phyloP scores from a whole-genome alignment of 2,797 vertebrate genomes.

The Eptatretus atami region DNA sequence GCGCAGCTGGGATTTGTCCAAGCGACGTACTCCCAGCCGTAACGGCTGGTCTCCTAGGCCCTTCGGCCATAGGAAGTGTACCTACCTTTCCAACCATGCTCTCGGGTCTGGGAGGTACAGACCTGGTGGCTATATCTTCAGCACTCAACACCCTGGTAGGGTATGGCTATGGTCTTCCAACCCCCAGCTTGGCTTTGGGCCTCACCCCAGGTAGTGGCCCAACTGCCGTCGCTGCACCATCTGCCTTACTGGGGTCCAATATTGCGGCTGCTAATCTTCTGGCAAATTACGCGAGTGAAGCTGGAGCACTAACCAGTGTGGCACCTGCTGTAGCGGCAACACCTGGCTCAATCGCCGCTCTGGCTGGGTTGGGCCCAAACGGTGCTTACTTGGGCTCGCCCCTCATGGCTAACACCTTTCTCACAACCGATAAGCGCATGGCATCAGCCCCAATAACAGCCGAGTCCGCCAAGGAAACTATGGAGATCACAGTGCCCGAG shows the following conservation, averaged over 20 bases:
- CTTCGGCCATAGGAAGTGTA: constrained; percentile 37
- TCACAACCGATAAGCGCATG: constrained; percentile 38
- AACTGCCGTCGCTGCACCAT: constrained; percentile 33
- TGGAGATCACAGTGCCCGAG: constrained; percentile 47
- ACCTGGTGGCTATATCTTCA: constrained; percentile 41
- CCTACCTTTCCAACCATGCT: constrained; percentile 30
- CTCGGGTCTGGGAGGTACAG: constrained; percentile 2
- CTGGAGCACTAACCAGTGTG: not conserved
- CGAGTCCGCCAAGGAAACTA: constrained; percentile 36
- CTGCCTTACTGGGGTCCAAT: not conserved
- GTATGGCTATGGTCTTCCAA: constrained; percentile 49
- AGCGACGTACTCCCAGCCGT: constrained; percentile 38
- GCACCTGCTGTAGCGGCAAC: not conserved
- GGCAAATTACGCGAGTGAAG: constrained; percentile 24
- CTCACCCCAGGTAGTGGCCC: constrained; percentile 41
- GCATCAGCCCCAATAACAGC: constrained; percentile 42
- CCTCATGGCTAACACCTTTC: constrained; percentile 42
- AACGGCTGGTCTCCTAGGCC: constrained; percentile 25
- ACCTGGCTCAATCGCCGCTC: not conserved
- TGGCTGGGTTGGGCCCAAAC: constrained; percentile 24
- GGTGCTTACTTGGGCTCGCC: constrained; percentile 38
- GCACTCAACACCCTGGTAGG: constrained; percentile 47
- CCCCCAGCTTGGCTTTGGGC: constrained; percentile 25
- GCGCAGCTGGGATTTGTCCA: constrained; percentile 11
- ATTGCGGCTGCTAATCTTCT: constrained; percentile 24